These are phyloP conservation scores for Marisa cornuarietis DNA, from an alignment of 1,140 invertebrate genomes.

Conservation along the genomic window DNA sequence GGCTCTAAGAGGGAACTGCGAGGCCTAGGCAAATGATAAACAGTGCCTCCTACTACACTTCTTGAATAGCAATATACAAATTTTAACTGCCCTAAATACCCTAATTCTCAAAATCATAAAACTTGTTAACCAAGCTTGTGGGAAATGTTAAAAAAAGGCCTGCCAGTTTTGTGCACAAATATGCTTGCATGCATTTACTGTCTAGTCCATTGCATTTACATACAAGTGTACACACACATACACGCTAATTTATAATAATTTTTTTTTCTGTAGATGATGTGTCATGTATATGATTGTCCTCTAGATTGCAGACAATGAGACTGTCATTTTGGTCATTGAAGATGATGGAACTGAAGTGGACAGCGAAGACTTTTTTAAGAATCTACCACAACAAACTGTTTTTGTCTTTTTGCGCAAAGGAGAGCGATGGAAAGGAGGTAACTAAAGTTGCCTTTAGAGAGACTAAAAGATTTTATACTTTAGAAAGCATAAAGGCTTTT, in stretches of 20 bases:
- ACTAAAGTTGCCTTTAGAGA: background rate
- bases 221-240: background rate
- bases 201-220: background rate
- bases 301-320: slow-evolving; percentile 36
- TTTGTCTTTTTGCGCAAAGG: slow-evolving; percentile 55
- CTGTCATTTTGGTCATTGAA: slow-evolving; percentile 52
- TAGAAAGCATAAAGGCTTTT: background rate
- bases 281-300: slow-evolving; percentile 14
- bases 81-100: background rate
- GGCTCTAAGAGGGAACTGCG: too few species aligned
- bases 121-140: too few species aligned
- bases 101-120: background rate
- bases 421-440: slow-evolving; percentile 56
- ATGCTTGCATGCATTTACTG: too few species aligned
- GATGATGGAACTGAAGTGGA: slow-evolving; percentile 58
- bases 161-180: too few species aligned
- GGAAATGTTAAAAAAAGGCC: too few species aligned
- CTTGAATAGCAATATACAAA: background rate
- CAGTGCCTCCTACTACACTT: too few species aligned
- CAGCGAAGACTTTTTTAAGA: slow-evolving; percentile 52
- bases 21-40: too few species aligned
- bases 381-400: slow-evolving; percentile 54
- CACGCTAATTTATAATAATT: background rate
- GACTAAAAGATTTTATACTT: too few species aligned
- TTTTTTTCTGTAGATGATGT: background rate